Percentiles rank a stretch among this genome's conserved stretches.
phyloP scores from a whole-genome alignment of 2,113 vertebrate species.

The Zosterops japonicus region DNA sequence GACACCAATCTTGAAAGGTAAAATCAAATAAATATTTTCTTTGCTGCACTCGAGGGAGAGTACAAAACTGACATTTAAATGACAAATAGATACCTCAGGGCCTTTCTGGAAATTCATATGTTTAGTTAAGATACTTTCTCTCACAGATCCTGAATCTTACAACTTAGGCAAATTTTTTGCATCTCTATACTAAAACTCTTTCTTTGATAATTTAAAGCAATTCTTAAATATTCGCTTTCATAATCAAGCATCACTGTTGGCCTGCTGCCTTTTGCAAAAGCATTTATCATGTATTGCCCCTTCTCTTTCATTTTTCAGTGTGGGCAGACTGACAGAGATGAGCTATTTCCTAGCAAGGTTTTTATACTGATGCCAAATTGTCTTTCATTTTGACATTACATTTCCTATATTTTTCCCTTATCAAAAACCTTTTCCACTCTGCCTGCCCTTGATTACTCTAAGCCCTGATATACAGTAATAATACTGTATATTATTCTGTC shows the following conservation, averaged over 20 bases:
- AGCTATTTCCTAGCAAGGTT: neutral
- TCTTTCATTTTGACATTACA: slow-evolving; percentile 6
- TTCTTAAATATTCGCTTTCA: neutral
- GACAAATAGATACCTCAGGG: neutral
- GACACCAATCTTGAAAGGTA: neutral
- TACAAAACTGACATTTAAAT: neutral
- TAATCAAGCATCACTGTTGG: neutral
- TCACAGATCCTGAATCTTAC: neutral
- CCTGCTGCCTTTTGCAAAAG: neutral
- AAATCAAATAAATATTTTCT: neutral
- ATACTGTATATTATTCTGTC: neutral
- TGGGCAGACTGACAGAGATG: neutral
- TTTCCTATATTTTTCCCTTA: neutral
- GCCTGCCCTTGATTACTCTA: neutral
- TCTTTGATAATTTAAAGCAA: neutral
- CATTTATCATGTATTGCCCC: neutral
- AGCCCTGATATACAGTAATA: neutral
- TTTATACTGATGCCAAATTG: neutral
- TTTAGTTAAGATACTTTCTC: neutral
- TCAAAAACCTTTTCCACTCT: slow-evolving; percentile 1
- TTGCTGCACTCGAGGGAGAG: neutral
- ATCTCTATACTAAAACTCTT: neutral
- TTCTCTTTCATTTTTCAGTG: neutral
- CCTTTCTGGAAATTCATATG: neutral
- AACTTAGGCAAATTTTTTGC: neutral